Evolutionary conservation across 1,140 invertebrate species (phyloP).

Genomic region (Adelges cooleyi): DNA sequence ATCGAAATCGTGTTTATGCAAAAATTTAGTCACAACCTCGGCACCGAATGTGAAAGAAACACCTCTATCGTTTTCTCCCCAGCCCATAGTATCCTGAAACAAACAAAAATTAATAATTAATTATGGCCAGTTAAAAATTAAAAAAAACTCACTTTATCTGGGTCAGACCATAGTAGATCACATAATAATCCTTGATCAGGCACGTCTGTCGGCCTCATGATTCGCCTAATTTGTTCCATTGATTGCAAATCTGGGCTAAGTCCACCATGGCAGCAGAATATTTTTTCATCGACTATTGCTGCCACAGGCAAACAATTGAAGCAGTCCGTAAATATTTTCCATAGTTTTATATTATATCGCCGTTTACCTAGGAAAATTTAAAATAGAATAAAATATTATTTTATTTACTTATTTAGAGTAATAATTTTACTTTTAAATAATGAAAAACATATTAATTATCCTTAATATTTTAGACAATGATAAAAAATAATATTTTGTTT

Average conservation of each 20-base stretch:
- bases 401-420: too few relatives aligned
- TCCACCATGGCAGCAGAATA: conserved; percentile 53
- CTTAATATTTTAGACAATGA: too few relatives aligned
- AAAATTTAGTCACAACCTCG: conserved; percentile 63
- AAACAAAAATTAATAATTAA: neutral
- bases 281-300: conserved; percentile 46
- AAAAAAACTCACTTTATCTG: conserved; percentile 45
- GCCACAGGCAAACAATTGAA: conserved; percentile 95
- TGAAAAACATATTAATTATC: too few relatives aligned
- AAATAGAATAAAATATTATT: too few relatives aligned
- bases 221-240: conserved; percentile 53
- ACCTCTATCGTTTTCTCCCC: conserved; percentile 65
- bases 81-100: conserved; percentile 49
- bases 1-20: conserved; percentile 68
- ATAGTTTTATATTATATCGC: conserved; percentile 93
- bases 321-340: conserved; percentile 98
- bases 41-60: conserved; percentile 65
- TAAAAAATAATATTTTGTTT: too few relatives aligned
- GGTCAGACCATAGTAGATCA: conserved; percentile 75
- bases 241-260: conserved; percentile 48
- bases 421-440: too few relatives aligned
- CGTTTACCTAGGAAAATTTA: conserved; percentile 56
- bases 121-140: neutral
- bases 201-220: conserved; percentile 55
- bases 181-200: conserved; percentile 56